Base-by-base conservation (phyloP, 2,113 vertebrate genomes). In the Epinephelus cyanopodus region DNA sequence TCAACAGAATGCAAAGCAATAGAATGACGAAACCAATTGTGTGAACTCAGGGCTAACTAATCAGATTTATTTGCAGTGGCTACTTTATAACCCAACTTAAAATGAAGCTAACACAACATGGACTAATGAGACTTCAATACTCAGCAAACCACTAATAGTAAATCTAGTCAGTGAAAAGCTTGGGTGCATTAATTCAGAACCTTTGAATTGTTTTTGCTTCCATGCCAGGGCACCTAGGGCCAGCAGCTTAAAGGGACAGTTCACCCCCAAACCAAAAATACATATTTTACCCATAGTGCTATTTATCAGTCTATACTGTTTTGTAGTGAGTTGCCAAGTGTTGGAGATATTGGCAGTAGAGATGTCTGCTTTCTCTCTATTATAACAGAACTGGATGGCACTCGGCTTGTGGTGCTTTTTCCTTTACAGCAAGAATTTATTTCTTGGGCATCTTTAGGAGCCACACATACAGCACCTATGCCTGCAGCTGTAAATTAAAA, bases 41-140 rank as follows among this genome's bases (percentile, higher is more conserved):
- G 15, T 61, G 37, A 74, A 77, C 25, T 42, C 48, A 6, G 29
- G 33, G 42, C 27, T n/a, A 37, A 69, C 19, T 73, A 62, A 75
- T 53, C 47, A 14, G 48, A 77, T 69, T 45, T 53, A 39, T 77
- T 77, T 81, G n/a, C 33, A 67, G 27, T 58, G 57, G 77, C 67
- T 79, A 23, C 37, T 74, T 81, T 84, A 77, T 70, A 75, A 65
- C 76, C 45, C 39, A 50, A 56, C 23, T 56, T 73, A 57, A 83
- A 84, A 82, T 52, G 9, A 53, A 54, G 68, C 23, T 21, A 80
- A 64, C 57, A 60, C 21, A 47, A 64, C 65, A 72, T 47, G 14
- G 25, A 25, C 29, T 76, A 69, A 67, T 67, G 14, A 23, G 64
- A 64, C 19, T 76, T 29, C 63, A 74, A 79, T 60, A 67, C 42